Evolutionary conservation across 1,140 invertebrate genomes (phyloP).

Genomic region (Macrobrachium nipponense): DNA sequence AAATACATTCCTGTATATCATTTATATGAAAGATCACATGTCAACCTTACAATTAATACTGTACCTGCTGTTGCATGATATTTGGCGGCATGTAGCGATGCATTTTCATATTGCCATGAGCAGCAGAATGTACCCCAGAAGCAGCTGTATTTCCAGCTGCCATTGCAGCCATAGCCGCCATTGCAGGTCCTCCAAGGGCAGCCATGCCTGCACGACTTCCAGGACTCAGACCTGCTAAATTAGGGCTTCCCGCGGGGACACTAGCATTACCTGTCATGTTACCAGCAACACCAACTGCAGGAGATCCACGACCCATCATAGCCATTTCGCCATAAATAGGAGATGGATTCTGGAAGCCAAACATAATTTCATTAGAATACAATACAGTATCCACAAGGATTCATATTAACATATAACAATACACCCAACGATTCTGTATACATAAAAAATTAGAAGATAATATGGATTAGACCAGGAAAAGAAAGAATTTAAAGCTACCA

Average conservation of each 20-base stretch:
- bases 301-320: conserved; percentile 42
- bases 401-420: too few relatives aligned
- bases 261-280: conserved; percentile 9
- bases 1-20: too few relatives aligned
- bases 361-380: neutral
- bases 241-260: conserved; percentile 39
- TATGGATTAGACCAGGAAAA: too few relatives aligned
- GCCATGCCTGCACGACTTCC: conserved; percentile 49
- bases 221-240: conserved; percentile 51
- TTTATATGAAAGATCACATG: too few relatives aligned
- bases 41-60: neutral
- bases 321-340: conserved; percentile 53
- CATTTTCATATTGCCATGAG: conserved; percentile 53
- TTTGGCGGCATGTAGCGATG: conserved; percentile 57
- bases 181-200: conserved; percentile 56
- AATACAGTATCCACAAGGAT: neutral
- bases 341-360: conserved; percentile 47
- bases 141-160: conserved; percentile 49
- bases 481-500: too few relatives aligned
- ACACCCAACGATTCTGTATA: too few relatives aligned
- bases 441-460: too few relatives aligned
- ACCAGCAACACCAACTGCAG: conserved; percentile 23
- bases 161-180: conserved; percentile 64
- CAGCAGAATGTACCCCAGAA: conserved; percentile 19
- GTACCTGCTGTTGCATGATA: conserved; percentile 58